Base-by-base conservation (phyloP, 2,797 vertebrate genomes). In the Gadopsis bispinosus region DNA sequence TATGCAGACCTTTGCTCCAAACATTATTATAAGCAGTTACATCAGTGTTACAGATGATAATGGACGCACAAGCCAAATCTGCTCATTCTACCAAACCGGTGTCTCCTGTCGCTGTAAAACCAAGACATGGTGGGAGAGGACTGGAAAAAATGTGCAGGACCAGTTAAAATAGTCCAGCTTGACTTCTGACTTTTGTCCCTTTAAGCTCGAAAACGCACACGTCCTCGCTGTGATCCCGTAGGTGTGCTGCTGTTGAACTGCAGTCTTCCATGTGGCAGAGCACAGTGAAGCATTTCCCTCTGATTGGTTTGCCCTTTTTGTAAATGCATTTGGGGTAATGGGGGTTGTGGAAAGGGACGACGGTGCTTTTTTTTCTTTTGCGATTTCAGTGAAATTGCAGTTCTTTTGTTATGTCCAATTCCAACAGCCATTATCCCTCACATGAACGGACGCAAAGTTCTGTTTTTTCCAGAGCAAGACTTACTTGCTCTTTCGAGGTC, bases 281-380 rank as follows among this genome's bases (percentile, higher is more conserved):
- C 86, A 53, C 76, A 67, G 80, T 54, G 41, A 17, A 67, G 64
- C 33, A 26, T 74, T 77, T 79, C 68, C 64, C 51, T 70, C 75
- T 84, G 80, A 90, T 83, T 83, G 80, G 56, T 83, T 84, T 90
- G 78, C 29, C 83, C 86, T 88, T 83, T 79, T 75, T 68, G 45
- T 73, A 75, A 84, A 86, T 66, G 76, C 71, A 53, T 19, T 22
- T 14, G 43, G n/a, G 31, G 35, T 64, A 60, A 62, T 41, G 70
- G 63, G 63, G 56, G 71, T 45, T 77, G 48, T 72, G 65, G 47
- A 81, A 88, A 73, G 35, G 60, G 64, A 62, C 5, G n/a, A n/a
- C 8, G 0, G 41, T 17, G 19, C 4, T 66, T 61, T 58, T 70
- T 62, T 9, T 39, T 39, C 26, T 39, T 69, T n/a, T 51, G 35